Evolutionary conservation across 1,140 invertebrate species (phyloP).

Genomic region (Leptoteleia sp.): DNA sequence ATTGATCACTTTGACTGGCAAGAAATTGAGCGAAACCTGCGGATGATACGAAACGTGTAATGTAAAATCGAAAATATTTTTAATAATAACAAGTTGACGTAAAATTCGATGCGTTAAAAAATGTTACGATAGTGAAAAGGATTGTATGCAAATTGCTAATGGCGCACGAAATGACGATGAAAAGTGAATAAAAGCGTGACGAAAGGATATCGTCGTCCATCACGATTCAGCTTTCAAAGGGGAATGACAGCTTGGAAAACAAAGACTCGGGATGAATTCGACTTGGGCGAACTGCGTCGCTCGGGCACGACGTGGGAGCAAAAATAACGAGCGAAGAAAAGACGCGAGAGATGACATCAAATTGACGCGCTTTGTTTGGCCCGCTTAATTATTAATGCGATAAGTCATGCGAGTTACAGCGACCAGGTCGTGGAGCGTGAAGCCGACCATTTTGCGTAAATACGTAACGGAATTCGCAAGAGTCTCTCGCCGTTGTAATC

Average conservation of each 20-base stretch:
- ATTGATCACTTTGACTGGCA: no score
- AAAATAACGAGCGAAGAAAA: conserved; percentile 41
- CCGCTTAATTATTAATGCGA: conserved; percentile 68
- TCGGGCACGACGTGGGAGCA: conserved; percentile 30
- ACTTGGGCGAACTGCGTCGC: conserved; percentile 14
- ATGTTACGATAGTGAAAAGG: conserved; percentile 17
- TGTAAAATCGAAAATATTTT: no score
- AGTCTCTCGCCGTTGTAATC: conserved; percentile 25
- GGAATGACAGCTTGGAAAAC: conserved; percentile 47
- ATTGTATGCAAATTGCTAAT: conserved; percentile 55
- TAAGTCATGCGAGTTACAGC: conserved; percentile 49
- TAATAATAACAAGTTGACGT: no score
- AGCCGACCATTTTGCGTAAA: conserved; percentile 51
- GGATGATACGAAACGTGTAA: no score
- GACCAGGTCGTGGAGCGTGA: conserved; percentile 20
- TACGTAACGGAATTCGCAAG: conserved; percentile 54
- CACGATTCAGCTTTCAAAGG: conserved; percentile 45
- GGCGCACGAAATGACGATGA: conserved; percentile 18
- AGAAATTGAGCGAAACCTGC: no score
- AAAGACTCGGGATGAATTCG: conserved; percentile 44
- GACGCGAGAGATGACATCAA: conserved; percentile 48
- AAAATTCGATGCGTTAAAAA: conserved; percentile 40
- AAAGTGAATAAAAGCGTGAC: conserved; percentile 51
- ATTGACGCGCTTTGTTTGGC: conserved; percentile 63
- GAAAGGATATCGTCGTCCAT: conserved; percentile 59